These are phyloP conservation scores for Psettodes erumei DNA, from an alignment of 2,113 vertebrate genomes.

Conservation along the genomic window DNA sequence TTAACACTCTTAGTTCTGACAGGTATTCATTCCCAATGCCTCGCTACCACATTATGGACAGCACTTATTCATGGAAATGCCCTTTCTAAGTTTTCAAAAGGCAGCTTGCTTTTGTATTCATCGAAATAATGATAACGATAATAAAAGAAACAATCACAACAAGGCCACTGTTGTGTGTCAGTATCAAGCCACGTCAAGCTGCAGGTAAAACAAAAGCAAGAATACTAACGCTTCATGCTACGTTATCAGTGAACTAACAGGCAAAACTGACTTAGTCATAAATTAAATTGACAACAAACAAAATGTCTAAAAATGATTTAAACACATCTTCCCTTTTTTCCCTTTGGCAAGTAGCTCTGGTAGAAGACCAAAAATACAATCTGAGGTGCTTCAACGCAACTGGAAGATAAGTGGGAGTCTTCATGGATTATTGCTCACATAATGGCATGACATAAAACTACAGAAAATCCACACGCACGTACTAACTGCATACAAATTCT, in stretches of 20 bases:
- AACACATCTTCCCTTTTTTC: slow-evolving; percentile 11
- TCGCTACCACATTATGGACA: not conserved
- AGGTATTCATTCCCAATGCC: not conserved
- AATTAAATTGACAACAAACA: not conserved
- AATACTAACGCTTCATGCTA: not conserved
- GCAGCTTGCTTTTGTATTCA: not conserved
- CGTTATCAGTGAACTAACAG: not conserved
- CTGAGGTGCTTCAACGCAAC: not conserved
- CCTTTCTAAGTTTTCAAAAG: not conserved
- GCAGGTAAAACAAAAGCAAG: slow-evolving; percentile 8
- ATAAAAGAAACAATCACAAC: not conserved
- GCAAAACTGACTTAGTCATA: not conserved
- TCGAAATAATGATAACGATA: not conserved
- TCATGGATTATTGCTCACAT: not conserved
- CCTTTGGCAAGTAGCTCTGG: slow-evolving; percentile 7
- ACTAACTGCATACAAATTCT: not conserved
- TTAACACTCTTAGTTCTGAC: not conserved
- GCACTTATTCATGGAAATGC: not conserved
- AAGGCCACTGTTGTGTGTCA: not conserved
- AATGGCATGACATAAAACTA: slow-evolving; percentile 1
- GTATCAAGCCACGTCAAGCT: not conserved
- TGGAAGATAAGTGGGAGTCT: not conserved
- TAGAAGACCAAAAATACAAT: not conserved
- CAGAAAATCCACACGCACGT: not conserved
- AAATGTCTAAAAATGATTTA: not conserved